A percentile compares a stretch with the other conserved stretches of the same genome.
Conservation (phyloP, 2,888 invertebrate genomes). For the Noctua fimbriata region DNA sequence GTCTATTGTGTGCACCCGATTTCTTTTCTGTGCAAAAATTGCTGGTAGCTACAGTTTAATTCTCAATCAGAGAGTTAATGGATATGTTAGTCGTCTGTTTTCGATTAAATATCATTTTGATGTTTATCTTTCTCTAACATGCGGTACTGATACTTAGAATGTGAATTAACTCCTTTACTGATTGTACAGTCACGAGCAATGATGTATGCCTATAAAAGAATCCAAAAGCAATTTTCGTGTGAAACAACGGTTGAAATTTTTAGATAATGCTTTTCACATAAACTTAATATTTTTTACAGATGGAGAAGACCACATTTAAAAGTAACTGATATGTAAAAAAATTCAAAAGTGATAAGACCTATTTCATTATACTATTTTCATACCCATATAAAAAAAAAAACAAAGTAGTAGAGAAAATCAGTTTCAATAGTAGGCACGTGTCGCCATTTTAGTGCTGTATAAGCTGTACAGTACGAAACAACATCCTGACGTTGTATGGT, state of each 20-base stretch:
- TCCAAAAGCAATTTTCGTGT: no score
- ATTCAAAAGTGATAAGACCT: no score
- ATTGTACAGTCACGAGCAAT: no score
- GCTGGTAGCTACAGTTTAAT: conserved; percentile 40
- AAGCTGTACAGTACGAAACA: conserved; percentile 16
- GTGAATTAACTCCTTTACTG: neutral
- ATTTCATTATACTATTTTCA: no score
- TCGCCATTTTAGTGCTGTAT: neutral
- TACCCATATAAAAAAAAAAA: no score
- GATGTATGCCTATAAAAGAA: no score
- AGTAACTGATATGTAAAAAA: no score
- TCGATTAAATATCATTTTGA: conserved; percentile 30
- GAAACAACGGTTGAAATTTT: no score
- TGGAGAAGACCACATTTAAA: no score
- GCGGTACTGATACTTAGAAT: neutral
- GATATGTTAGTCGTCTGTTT: conserved; percentile 28
- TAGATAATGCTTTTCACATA: no score
- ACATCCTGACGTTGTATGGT: conserved; percentile 41
- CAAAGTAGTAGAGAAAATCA: neutral
- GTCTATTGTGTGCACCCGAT: conserved; percentile 39
- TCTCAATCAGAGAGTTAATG: conserved; percentile 48
- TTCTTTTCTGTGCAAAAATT: conserved; percentile 55
- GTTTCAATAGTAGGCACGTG: neutral
- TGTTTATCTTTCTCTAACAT: conserved; percentile 38
- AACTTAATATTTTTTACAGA: no score